Conservation (phyloP, 1,140 invertebrate genomes). For the Schlechtendalia chinensis region DNA sequence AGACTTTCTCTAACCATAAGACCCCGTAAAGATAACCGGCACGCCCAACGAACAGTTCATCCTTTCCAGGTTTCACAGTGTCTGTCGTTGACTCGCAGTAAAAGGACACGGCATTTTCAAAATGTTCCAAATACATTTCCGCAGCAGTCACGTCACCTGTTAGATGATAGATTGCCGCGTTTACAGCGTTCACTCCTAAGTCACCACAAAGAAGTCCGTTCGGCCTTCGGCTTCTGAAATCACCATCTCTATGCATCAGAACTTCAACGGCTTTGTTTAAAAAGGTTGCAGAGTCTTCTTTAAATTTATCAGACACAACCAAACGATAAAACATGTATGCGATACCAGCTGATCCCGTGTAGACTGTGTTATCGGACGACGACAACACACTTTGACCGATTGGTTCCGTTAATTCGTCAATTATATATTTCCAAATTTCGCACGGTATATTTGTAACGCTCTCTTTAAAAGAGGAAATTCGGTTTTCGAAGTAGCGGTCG, state of each 20-base stretch:
- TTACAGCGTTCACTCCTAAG: conserved; percentile 24
- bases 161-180: not conserved
- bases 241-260: not conserved
- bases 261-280: conserved; percentile 13
- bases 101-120: conserved; percentile 16
- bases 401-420: not conserved
- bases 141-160: not conserved
- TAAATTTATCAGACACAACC: conserved; percentile 56
- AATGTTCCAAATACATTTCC: not conserved
- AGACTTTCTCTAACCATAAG: conserved; percentile 67
- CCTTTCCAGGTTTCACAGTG: conserved; percentile 70
- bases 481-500: conserved; percentile 20
- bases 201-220: conserved; percentile 18
- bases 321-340: conserved; percentile 62
- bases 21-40: conserved; percentile 77
- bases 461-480: not conserved
- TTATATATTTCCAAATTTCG: conserved; percentile 1
- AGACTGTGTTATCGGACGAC: conserved; percentile 59
- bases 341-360: conserved; percentile 61
- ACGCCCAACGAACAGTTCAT: conserved; percentile 80
- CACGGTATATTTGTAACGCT: not conserved
- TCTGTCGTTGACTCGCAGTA: conserved; percentile 55
- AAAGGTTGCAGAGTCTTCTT: not conserved
- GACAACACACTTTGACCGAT: not conserved
- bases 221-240: not conserved